Evolutionary conservation across 2,113 vertebrate genomes (phyloP), one percentile per base, ranked within the genome.

Genomic region (Sapajus apella): DNA sequence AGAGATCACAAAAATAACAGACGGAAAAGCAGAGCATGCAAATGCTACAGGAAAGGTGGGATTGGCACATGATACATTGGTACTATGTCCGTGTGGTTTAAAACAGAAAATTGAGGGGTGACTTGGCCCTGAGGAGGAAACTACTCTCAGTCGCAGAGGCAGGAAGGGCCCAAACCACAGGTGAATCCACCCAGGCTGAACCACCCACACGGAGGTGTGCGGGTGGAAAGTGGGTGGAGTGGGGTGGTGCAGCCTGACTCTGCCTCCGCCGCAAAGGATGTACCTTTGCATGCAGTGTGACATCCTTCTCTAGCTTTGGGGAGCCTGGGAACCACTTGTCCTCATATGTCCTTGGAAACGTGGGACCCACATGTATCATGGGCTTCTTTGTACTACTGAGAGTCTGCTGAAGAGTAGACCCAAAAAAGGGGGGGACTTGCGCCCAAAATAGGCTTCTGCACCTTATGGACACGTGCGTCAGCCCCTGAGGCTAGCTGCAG

Each of bases 101-200:
- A 77, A 20, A 64, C 77, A 91, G 95, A 96, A 79, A 92, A 58
- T 75, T 11, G 87, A 93, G 55, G 86, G 20, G n/a, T 85, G 58
- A 40, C 37, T 20, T 3, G 73, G 50, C 35, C 25, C n/a, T 32
- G 0, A 23, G 87, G 75, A 97, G 91, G 93, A 89, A 97, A 68
- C 70, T 2, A 27, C 37, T 47, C 37, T 47, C 50, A 2, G 50
- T 11, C 76, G 83, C 89, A 40, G 75, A 89, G 82, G 87, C 93
- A 83, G 93, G 96, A 96, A 95, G 82, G 91, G 47, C 50, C 75
- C 66, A 91, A 94, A 93, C 89, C 92, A 75, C 91, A 47, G 73
- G 66, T 72, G 68, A 80, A 72, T 32, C 23, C 47, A 45, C 77
- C 40, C 73, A 20, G n/a, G 25, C 61, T 64, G 79, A 68, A 88